Conservation (phyloP, 2,113 vertebrate genomes). For the Channa maculata region DNA sequence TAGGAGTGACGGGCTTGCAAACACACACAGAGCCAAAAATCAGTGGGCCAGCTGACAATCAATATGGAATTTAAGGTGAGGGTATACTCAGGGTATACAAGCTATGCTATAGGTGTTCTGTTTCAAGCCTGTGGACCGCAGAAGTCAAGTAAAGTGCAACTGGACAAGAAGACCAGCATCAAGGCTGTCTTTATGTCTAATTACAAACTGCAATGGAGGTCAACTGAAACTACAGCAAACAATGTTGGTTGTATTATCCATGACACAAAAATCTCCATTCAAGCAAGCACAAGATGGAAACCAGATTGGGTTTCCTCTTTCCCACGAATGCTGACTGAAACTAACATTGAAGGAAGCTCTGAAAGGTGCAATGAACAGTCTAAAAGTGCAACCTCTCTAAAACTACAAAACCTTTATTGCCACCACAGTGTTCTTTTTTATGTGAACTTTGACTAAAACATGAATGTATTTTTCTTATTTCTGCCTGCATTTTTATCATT, state of each 20-base stretch:
- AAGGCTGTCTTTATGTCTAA: slow-evolving; percentile 68
- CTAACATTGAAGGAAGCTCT: slow-evolving; percentile 12
- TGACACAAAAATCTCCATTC: slow-evolving; percentile 46
- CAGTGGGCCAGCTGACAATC: slow-evolving; percentile 11
- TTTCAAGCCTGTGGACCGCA: slow-evolving; percentile 56
- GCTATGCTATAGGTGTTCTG: slow-evolving; percentile 14
- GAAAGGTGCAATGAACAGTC: background rate
- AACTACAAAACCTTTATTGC: slow-evolving; percentile 12
- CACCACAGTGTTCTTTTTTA: slow-evolving; percentile 18
- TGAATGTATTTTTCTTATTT: too few relatives aligned
- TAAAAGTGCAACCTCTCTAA: slow-evolving; percentile 17
- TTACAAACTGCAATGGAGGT: slow-evolving; percentile 75
- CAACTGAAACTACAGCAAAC: slow-evolving; percentile 45
- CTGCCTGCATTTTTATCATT: too few relatives aligned
- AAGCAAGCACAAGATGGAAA: slow-evolving; percentile 37
- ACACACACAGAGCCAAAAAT: background rate
- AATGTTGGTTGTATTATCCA: slow-evolving; percentile 56
- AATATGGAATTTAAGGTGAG: background rate
- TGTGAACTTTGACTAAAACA: background rate
- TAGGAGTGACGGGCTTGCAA: slow-evolving; percentile 20
- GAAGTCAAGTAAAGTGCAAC: slow-evolving; percentile 59
- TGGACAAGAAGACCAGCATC: slow-evolving; percentile 54
- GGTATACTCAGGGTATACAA: background rate
- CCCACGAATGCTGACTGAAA: slow-evolving; percentile 33
- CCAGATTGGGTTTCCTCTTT: slow-evolving; percentile 48